These are phyloP conservation scores for Teleiodes luculella DNA, from an alignment of 2,888 invertebrate genomes.

Conservation along the genomic window DNA sequence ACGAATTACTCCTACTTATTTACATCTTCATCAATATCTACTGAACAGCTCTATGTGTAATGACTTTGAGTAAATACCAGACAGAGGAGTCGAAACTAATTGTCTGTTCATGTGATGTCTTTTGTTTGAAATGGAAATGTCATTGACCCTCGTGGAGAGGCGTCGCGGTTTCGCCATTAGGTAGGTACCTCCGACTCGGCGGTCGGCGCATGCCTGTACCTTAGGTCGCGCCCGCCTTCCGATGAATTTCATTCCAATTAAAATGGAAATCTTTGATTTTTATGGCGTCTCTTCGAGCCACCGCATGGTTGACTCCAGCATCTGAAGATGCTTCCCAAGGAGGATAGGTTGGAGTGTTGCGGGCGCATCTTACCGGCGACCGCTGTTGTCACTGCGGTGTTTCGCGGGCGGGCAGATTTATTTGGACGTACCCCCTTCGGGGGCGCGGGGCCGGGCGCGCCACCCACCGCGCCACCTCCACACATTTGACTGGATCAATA, in stretches of 20 bases:
- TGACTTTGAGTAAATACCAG: neutral
- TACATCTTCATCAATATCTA: neutral
- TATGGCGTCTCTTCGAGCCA: conserved; percentile 20
- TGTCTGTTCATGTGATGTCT: conserved; percentile 33
- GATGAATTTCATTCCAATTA: conserved; percentile 67
- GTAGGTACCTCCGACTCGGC: conserved; percentile 42
- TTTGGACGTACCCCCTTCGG: conserved; percentile 77
- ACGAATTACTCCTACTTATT: neutral
- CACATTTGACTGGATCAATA: conserved; percentile 81
- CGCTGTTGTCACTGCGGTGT: conserved; percentile 78
- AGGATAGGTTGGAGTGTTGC: conserved; percentile 58
- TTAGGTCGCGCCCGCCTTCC: conserved; percentile 62
- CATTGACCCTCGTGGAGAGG: conserved; percentile 64
- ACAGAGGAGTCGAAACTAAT: conserved; percentile 9
- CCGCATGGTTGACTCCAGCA: neutral
- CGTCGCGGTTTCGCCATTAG: conserved; percentile 59
- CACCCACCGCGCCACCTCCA: conserved; percentile 77
- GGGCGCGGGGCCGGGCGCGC: conserved; percentile 66
- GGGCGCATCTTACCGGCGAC: conserved; percentile 72
- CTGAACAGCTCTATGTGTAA: neutral
- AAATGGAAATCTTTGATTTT: conserved; percentile 46
- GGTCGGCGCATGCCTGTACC: conserved; percentile 71
- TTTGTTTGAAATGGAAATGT: conserved; percentile 53
- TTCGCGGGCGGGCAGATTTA: conserved; percentile 79
- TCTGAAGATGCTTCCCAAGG: neutral